phyloP scores from a whole-genome alignment of 2,113 vertebrate genomes.

The Phycodurus eques region DNA sequence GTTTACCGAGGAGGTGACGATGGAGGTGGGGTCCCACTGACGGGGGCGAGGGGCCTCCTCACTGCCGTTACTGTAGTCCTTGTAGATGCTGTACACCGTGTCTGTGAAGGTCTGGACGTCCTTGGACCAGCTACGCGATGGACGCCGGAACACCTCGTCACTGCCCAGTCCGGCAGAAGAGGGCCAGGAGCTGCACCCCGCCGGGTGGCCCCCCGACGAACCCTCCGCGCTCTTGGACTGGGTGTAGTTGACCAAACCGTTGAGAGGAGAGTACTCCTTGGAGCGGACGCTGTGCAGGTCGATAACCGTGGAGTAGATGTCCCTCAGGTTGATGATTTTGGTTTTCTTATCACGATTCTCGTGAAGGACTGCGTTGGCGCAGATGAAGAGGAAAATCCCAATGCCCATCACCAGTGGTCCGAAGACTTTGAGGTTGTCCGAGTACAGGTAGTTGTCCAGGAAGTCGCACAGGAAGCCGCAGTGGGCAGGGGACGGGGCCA shows the following conservation, averaged over 20 bases:
- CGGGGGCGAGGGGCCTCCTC: slow-evolving; percentile 59
- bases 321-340: slow-evolving; percentile 94
- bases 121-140: slow-evolving; percentile 67
- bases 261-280: slow-evolving; percentile 84
- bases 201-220: slow-evolving; percentile 66
- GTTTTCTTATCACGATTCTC: slow-evolving; percentile 97
- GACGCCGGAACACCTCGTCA: slow-evolving; percentile 56
- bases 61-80: slow-evolving; percentile 69
- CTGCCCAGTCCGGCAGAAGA: slow-evolving; percentile 67
- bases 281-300: slow-evolving; percentile 89
- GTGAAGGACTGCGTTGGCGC: slow-evolving; percentile 94
- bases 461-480: slow-evolving; percentile 80
- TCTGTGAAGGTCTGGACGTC: slow-evolving; percentile 81
- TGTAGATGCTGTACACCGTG: slow-evolving; percentile 89
- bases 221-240: slow-evolving; percentile 79
- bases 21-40: slow-evolving; percentile 81
- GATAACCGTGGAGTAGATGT: slow-evolving; percentile 97
- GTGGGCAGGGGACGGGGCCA: slow-evolving; percentile 28
- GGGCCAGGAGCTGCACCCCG: slow-evolving; percentile 82
- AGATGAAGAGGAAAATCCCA: slow-evolving; percentile 98
- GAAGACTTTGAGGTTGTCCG: slow-evolving; percentile 94
- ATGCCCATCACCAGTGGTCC: slow-evolving; percentile 98
- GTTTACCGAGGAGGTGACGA: slow-evolving; percentile 84
- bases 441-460: slow-evolving; percentile 88
- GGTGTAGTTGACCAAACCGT: slow-evolving; percentile 84